A percentile compares a stretch with the other conserved stretches of the same genome.
Conservation (phyloP, 1,140 invertebrate species). For the Manduca sexta region DNA sequence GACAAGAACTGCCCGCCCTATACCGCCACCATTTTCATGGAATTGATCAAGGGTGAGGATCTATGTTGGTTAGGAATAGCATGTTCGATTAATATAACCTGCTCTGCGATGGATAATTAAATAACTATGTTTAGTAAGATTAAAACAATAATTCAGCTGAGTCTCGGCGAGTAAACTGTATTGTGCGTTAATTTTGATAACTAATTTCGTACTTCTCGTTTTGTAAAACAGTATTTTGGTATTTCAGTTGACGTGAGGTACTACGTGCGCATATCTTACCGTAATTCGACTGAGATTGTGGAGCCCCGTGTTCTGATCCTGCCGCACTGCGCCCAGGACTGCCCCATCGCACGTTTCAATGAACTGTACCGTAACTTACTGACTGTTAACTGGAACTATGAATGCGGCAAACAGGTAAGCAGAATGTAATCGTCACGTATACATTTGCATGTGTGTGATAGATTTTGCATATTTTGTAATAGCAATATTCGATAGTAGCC, state of each 20-base stretch:
- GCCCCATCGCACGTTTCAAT: conserved; percentile 36
- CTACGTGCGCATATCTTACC: conserved; percentile 45
- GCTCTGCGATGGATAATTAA: too few relatives aligned
- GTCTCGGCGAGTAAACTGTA: too few relatives aligned
- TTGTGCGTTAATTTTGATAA: too few relatives aligned
- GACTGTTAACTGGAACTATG: conserved; percentile 45
- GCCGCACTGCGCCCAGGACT: conserved; percentile 41
- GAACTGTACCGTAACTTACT: conserved; percentile 45
- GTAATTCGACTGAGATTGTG: conserved; percentile 41
- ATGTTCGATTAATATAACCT: too few relatives aligned
- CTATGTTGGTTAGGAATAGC: not conserved
- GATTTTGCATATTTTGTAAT: too few relatives aligned
- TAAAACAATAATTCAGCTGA: too few relatives aligned
- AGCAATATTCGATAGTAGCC: too few relatives aligned
- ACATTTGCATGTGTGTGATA: too few relatives aligned
- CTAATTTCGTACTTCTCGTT: too few relatives aligned
- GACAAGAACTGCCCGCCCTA: conserved; percentile 84
- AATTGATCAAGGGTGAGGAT: conserved; percentile 73
- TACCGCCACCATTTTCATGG: conserved; percentile 80
- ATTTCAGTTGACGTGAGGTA: conserved; percentile 37
- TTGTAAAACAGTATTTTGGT: too few relatives aligned
- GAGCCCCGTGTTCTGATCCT: conserved; percentile 40
- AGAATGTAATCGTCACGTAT: not conserved
- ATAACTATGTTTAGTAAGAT: too few relatives aligned
- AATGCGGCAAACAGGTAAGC: conserved; percentile 34